Evolutionary conservation across 1,140 invertebrate genomes (phyloP).

Genomic region (Calycopis cecrops): DNA sequence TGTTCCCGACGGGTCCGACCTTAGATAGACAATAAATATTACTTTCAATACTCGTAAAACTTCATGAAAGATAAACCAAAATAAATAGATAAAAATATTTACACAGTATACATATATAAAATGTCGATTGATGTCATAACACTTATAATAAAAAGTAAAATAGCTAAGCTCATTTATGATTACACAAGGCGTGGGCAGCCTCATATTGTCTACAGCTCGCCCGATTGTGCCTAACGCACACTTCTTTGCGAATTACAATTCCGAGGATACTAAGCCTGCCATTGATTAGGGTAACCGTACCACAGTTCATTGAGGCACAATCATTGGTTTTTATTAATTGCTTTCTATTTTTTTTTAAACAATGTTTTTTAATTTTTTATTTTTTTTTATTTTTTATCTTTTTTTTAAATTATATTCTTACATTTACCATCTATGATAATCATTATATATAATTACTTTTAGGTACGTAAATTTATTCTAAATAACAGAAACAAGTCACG

Average conservation of each 20-base stretch:
- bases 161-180: constrained; percentile 73
- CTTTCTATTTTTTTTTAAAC: constrained; percentile 55
- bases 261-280: constrained; percentile 59
- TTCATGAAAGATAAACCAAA: constrained; percentile 57
- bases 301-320: constrained; percentile 75
- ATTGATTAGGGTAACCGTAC: constrained; percentile 71
- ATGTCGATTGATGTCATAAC: constrained; percentile 72
- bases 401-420: constrained; percentile 54
- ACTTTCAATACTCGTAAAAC: constrained; percentile 57
- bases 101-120: constrained; percentile 63
- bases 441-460: constrained; percentile 74
- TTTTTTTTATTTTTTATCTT: constrained; percentile 26
- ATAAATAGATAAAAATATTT: constrained; percentile 71
- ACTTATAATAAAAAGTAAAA: constrained; percentile 72
- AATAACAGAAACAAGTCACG: constrained; percentile 72
- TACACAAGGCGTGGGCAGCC: constrained; percentile 60
- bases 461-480: constrained; percentile 74
- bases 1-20: constrained; percentile 28
- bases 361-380: constrained; percentile 43
- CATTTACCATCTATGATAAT: constrained; percentile 63
- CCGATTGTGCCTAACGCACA: constrained; percentile 46
- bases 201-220: constrained; percentile 51
- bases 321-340: constrained; percentile 73
- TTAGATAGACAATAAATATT: constrained; percentile 47
- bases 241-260: constrained; percentile 48